These are phyloP conservation scores for Strix aluco DNA, from an alignment of 2,113 vertebrate species.

Conservation along the genomic window DNA sequence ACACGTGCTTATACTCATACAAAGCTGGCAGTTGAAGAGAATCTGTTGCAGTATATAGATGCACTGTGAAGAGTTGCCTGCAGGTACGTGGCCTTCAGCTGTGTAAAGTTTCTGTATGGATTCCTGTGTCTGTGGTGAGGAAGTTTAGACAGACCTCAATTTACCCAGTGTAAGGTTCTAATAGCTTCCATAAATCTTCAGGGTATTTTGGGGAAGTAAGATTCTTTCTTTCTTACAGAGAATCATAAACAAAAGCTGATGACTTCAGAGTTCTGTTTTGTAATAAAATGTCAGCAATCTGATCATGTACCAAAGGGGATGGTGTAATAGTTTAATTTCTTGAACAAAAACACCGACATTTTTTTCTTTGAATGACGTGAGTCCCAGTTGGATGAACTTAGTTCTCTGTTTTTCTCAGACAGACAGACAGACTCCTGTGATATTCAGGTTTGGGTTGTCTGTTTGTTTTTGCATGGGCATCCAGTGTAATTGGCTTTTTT, in stretches of 20 bases:
- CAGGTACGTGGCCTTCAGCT: neutral
- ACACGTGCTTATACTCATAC: neutral
- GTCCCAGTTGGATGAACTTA: neutral
- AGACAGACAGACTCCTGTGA: neutral
- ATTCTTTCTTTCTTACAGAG: neutral
- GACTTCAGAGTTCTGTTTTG: neutral
- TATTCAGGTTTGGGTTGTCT: neutral
- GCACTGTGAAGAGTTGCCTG: neutral
- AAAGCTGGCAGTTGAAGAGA: neutral
- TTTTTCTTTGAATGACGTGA: neutral
- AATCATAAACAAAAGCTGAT: neutral
- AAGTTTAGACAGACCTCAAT: neutral
- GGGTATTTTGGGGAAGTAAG: neutral
- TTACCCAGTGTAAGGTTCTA: neutral
- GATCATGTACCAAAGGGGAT: neutral
- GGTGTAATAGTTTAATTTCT: neutral
- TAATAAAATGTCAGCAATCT: neutral
- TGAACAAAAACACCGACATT: neutral
- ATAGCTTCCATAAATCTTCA: neutral
- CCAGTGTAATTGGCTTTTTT: neutral
- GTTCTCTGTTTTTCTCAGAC: neutral
- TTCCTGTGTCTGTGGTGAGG: neutral
- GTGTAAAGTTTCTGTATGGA: neutral
- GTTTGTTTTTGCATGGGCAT: neutral
- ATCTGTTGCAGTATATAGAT: neutral